Base-by-base conservation (phyloP, 2,888 invertebrate genomes). In the Eilema depressum region DNA sequence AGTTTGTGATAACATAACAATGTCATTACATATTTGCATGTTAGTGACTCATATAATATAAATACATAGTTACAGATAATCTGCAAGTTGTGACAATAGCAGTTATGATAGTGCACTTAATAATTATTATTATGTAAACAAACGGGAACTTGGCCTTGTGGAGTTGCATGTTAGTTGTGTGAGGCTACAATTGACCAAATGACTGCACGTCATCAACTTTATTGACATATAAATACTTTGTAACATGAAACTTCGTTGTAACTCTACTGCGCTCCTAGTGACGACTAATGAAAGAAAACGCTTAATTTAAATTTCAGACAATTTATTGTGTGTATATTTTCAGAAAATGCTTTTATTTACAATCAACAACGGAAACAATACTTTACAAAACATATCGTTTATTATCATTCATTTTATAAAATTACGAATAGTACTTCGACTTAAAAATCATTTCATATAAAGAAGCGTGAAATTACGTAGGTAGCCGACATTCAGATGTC, bases 131-230 rank as follows among this genome's bases (percentile, higher is more conserved):
- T 94, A 92, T 91, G 87, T 91, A 84, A 91, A 92, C 91, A 93
- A 92, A 92, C 91, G 91, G 95, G 93, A 90, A 94, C 95, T 95
- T 95, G 95, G 95, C 95, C 95, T 95, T 95, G 95, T 95, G 95
- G 95, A 95, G 93, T 92, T 92, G 93, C 92, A 87, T 92, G 95
- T 95, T 95, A 95, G 95, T 95, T 88, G 89, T 95, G 94, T 95
- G 92, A 95, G 95, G 91, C 93, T 94, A 92, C 93, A 91, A 88
- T 86, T 88, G 88, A 87, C 90, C 90, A 90, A 88, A 90, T 88
- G 91, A 92, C 91, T 88, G 86, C 95, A 95, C 95, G 94, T 94
- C 95, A 95, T 95, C 95, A 94, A 95, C 95, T 93, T 90, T 93
- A 94, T 93, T 84, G 86, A 92, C 91, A 88, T 86, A 86, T 89